These are phyloP conservation scores for Paralichthys olivaceus DNA, from an alignment of 2,113 vertebrate species.

Conservation along the genomic window DNA sequence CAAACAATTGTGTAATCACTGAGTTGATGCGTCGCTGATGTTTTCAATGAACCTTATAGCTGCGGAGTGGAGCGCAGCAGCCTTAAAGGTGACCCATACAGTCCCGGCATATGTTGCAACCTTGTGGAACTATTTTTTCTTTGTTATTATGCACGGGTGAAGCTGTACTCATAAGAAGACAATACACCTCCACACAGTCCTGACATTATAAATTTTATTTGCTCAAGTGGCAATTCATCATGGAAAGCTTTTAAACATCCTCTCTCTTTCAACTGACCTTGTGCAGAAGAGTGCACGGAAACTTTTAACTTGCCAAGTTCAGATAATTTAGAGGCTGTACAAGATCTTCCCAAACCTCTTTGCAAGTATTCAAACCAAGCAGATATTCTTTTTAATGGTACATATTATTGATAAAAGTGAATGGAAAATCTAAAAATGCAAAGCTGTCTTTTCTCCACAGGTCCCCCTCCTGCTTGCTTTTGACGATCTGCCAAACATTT, in stretches of 20 bases:
- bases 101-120: slow-evolving; percentile 41
- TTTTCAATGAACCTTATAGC: slow-evolving; percentile 24
- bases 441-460: slow-evolving; percentile 6
- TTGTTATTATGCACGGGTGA: slow-evolving; percentile 36
- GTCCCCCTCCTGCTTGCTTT: slow-evolving; percentile 34
- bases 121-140: slow-evolving; percentile 54
- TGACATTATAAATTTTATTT: slow-evolving; percentile 44
- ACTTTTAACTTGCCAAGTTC: slow-evolving; percentile 14
- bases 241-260: slow-evolving; percentile 38
- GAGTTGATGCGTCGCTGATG: slow-evolving; percentile 20
- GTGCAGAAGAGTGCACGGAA: slow-evolving; percentile 13
- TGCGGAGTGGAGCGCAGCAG: slow-evolving; percentile 9
- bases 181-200: slow-evolving; percentile 27
- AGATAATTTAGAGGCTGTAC: slow-evolving; percentile 6
- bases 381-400: slow-evolving; percentile 42
- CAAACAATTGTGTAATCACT: slow-evolving; percentile 13
- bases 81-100: slow-evolving; percentile 59
- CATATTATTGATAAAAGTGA: slow-evolving; percentile 49
- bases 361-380: slow-evolving; percentile 33
- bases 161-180: slow-evolving; percentile 35
- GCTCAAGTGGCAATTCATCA: slow-evolving; percentile 51
- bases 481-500: slow-evolving; percentile 79
- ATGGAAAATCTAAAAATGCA: slow-evolving; percentile 31
- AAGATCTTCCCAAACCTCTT: slow-evolving; percentile 16
- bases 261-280: slow-evolving; percentile 42